These are phyloP conservation scores for Meandrusa payeni DNA, from an alignment of 2,888 invertebrate genomes.

Conservation along the genomic window DNA sequence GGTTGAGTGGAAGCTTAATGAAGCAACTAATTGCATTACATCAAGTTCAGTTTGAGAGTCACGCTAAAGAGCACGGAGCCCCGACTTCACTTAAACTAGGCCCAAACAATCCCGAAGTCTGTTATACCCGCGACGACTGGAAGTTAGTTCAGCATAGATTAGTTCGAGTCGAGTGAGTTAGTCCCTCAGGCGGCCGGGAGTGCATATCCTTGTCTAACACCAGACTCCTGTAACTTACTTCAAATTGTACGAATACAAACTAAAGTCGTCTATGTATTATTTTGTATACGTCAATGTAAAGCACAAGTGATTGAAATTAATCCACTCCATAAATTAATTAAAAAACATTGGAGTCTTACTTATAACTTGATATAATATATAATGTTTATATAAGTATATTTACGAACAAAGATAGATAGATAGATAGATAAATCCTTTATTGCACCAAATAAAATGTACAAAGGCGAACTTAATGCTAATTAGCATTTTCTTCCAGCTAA, in stretches of 20 bases:
- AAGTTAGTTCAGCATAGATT: constrained; percentile 64
- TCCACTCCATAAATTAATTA: too few relatives aligned
- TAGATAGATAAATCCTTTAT: too few relatives aligned
- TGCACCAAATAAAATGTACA: too few relatives aligned
- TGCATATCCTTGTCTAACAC: constrained; percentile 76
- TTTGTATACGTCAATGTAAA: constrained; percentile 28
- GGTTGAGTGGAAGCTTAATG: constrained; percentile 4
- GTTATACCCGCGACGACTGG: constrained; percentile 27
- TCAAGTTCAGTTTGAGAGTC: constrained; percentile 21
- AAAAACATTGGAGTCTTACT: too few relatives aligned
- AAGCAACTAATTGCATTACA: constrained; percentile 26
- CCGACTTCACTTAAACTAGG: constrained; percentile 23
- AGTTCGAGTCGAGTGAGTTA: constrained; percentile 48
- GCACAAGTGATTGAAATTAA: too few relatives aligned
- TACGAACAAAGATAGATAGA: too few relatives aligned
- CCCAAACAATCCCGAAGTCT: constrained; percentile 27
- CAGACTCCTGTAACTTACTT: constrained; percentile 66
- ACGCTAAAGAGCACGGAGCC: constrained; percentile 8
- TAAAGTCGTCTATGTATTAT: constrained; percentile 33
- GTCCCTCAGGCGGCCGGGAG: constrained; percentile 50
- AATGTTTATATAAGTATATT: too few relatives aligned
- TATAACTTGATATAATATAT: too few relatives aligned
- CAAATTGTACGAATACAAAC: constrained; percentile 48
- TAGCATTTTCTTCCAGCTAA: too few relatives aligned
- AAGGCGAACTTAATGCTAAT: too few relatives aligned